Evolutionary conservation across 2,113 vertebrate species (phyloP).

Genomic region (Microtus ochrogaster): DNA sequence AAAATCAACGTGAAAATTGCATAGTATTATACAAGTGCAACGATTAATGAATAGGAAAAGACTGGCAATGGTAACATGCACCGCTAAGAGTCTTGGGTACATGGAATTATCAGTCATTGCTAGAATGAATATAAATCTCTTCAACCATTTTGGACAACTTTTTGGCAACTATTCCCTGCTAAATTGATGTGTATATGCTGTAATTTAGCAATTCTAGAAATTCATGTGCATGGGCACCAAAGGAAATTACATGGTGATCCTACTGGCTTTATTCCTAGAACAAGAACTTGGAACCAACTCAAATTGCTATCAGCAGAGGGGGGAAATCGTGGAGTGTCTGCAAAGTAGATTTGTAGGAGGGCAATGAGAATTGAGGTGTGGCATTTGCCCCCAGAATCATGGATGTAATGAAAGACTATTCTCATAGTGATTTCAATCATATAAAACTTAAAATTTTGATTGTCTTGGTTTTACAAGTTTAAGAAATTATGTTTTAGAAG

Average conservation of each 20-base stretch:
- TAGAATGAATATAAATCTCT: neutral
- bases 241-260: conserved; percentile 57
- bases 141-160: conserved; percentile 16
- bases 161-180: conserved; percentile 48
- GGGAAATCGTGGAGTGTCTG: neutral
- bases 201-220: conserved; percentile 60
- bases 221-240: neutral
- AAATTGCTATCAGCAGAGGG: conserved; percentile 9
- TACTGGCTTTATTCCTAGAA: neutral
- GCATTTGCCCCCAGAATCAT: neutral
- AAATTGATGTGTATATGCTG: conserved; percentile 38
- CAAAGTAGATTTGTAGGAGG: neutral
- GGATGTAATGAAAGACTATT: neutral
- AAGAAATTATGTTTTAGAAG: neutral
- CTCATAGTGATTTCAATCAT: neutral
- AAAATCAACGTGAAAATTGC: conserved; percentile 28
- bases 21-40: neutral
- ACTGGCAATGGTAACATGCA: neutral
- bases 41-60: neutral
- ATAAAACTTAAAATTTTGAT: neutral
- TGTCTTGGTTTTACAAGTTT: neutral
- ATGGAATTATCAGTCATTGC: neutral
- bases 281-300: neutral
- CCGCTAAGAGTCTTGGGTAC: neutral
- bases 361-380: neutral